Evolutionary conservation across 2,888 invertebrate genomes (phyloP).

Genomic region (Drosophila borborema): DNA sequence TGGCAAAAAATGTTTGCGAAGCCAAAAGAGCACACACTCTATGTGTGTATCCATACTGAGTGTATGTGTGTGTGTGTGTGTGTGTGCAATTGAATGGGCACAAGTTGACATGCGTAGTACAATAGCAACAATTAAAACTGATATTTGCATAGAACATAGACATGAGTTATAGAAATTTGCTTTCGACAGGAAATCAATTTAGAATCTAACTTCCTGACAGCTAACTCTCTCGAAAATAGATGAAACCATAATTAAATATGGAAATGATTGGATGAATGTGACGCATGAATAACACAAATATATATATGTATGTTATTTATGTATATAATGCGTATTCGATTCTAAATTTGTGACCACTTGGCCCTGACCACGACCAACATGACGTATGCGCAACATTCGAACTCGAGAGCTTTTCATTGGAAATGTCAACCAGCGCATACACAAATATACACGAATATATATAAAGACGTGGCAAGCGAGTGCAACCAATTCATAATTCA

Average conservation of each 20-base stretch:
- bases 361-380: constrained; percentile 54
- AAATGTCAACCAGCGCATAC: constrained; percentile 19
- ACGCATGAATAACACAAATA: constrained; percentile 43
- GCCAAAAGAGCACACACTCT: constrained; percentile 18
- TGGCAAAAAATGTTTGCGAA: constrained; percentile 55
- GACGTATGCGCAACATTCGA: constrained; percentile 50
- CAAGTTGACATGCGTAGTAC: constrained; percentile 79
- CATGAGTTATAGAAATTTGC: constrained; percentile 23
- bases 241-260: constrained; percentile 51
- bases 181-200: constrained; percentile 48
- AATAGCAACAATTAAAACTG: constrained; percentile 76
- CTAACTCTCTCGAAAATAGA: constrained; percentile 42
- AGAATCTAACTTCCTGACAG: constrained; percentile 40
- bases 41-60: constrained; percentile 14
- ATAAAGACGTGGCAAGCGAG: constrained; percentile 7
- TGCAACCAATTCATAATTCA: constrained; percentile 10
- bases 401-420: constrained; percentile 4
- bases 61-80: constrained; percentile 2
- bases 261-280: constrained; percentile 52
- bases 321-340: constrained; percentile 17
- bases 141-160: constrained; percentile 58
- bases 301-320: background rate
- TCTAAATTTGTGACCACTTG: constrained; percentile 32
- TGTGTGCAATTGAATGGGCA: constrained; percentile 69
- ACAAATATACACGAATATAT: background rate